Conservation (phyloP, 2,797 vertebrate species). For the Pelobates cultripes region DNA sequence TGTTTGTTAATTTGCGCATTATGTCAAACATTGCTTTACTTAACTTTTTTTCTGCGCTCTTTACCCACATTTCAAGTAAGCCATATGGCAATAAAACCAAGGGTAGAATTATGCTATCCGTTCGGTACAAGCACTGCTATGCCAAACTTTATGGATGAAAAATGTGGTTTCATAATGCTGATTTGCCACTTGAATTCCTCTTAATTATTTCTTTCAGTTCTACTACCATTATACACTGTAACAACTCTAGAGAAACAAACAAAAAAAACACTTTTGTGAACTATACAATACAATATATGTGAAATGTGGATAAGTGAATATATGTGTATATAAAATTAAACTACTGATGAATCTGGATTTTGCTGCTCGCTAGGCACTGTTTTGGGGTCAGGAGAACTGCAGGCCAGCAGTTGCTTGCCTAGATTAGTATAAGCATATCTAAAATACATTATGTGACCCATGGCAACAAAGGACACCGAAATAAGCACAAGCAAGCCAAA, state of each 20-base stretch:
- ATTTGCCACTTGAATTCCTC: neutral
- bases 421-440: conserved; percentile 89
- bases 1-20: too few relatives aligned
- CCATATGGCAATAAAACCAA: too few relatives aligned
- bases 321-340: conserved; percentile 56
- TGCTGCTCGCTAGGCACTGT: conserved; percentile 64
- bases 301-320: neutral
- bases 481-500: conserved; percentile 95
- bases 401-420: conserved; percentile 84
- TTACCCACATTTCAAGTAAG: too few relatives aligned
- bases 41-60: too few relatives aligned
- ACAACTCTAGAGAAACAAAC: neutral
- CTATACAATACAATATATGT: conserved; percentile 5
- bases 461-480: conserved; percentile 94
- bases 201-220: neutral
- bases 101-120: too few relatives aligned
- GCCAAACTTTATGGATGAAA: too few relatives aligned
- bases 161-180: neutral
- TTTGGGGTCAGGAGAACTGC: conserved; percentile 82
- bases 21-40: too few relatives aligned
- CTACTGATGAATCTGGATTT: conserved; percentile 66
- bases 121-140: too few relatives aligned
- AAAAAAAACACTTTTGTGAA: neutral
- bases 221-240: conserved; percentile 15
- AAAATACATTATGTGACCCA: conserved; percentile 97